Conservation (phyloP, 1,140 invertebrate species). For the Calliphora vicina region DNA sequence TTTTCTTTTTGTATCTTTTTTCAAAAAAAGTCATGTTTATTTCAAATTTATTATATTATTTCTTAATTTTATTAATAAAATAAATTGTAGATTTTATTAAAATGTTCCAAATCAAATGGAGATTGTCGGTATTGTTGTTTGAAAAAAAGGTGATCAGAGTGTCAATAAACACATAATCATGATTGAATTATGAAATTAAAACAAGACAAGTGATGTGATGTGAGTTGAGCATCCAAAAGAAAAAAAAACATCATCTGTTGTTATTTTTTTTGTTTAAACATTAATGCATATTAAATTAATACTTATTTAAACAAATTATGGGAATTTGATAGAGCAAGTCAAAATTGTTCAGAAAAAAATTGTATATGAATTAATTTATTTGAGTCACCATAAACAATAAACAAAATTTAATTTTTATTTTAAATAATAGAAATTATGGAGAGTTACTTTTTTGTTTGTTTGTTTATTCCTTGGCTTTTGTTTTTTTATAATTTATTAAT, state of each 20-base stretch:
- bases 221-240: no score
- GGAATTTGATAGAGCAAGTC: background rate
- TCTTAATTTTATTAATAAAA: no score
- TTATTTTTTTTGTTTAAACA: background rate
- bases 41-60: no score
- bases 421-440: background rate
- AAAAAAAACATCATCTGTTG: background rate
- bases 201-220: background rate
- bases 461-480: background rate
- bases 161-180: constrained; percentile 1
- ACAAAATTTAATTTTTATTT: background rate
- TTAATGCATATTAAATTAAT: background rate
- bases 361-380: no score
- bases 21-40: no score
- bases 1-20: no score
- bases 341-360: background rate
- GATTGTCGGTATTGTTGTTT: background rate
- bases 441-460: background rate
- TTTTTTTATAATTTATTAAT: no score
- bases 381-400: background rate
- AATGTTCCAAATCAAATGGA: no score
- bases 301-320: background rate
- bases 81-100: no score
- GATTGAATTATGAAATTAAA: constrained; percentile 9
- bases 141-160: background rate